Percentiles rank a stretch among this genome's conserved stretches.
These are phyloP conservation scores for Drosophila sechellia DNA, from an alignment of 1,140 invertebrate genomes.

Conservation along the genomic window DNA sequence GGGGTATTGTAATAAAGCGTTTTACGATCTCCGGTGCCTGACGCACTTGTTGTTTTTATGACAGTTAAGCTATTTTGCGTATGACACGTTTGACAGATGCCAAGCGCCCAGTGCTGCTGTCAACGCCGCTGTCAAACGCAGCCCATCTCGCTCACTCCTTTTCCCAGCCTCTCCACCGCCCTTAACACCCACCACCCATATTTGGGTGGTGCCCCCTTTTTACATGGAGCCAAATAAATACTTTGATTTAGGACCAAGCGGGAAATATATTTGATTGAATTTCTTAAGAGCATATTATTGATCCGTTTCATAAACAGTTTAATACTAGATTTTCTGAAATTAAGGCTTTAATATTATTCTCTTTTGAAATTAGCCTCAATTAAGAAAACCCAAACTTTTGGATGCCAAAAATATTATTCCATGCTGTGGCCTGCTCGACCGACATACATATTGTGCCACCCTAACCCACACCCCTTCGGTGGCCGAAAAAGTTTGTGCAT, in stretches of 20 bases:
- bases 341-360: no score
- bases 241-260: background rate
- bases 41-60: conserved; percentile 72
- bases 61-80: conserved; percentile 82
- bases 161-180: background rate
- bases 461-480: conserved; percentile 33
- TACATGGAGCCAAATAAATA: background rate
- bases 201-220: background rate
- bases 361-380: no score
- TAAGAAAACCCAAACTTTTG: background rate
- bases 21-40: conserved; percentile 60
- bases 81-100: conserved; percentile 81
- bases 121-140: conserved; percentile 68
- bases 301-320: no score
- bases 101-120: conserved; percentile 60
- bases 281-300: no score
- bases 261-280: no score
- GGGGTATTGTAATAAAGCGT: conserved; percentile 68
- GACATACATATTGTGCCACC: conserved; percentile 1
- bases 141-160: conserved; percentile 6
- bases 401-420: background rate
- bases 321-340: no score
- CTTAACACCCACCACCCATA: conserved; percentile 2
- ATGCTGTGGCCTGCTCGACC: background rate
- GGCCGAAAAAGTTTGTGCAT: conserved; percentile 43